Conservation (phyloP, 2,113 vertebrate species). For the Brachypodius melanocephalos region DNA sequence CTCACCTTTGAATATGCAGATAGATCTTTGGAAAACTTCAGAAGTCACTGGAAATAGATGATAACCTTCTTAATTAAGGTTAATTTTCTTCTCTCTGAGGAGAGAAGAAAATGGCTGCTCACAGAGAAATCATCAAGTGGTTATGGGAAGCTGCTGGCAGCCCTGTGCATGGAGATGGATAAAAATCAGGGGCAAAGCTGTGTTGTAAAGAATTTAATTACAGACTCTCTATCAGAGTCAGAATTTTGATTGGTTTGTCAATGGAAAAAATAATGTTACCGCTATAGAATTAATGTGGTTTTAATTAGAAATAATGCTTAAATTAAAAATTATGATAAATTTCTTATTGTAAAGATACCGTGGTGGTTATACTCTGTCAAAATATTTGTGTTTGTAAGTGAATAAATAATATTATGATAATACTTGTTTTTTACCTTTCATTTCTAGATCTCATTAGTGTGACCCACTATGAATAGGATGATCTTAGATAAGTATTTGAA, state of each 20-base stretch:
- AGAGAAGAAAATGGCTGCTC: neutral
- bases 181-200: conserved; percentile 1
- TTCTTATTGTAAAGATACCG: neutral
- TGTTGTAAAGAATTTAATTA: neutral
- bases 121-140: neutral
- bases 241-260: neutral
- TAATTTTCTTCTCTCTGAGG: neutral
- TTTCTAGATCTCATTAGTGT: neutral
- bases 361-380: neutral
- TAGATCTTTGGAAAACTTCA: neutral
- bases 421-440: neutral
- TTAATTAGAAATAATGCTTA: neutral
- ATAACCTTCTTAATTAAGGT: neutral
- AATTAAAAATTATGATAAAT: neutral
- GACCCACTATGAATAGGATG: neutral
- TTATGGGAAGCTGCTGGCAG: neutral
- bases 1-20: neutral
- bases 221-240: neutral
- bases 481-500: conserved; percentile 1
- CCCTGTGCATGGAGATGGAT: neutral
- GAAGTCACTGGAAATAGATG: neutral
- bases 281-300: neutral
- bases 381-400: neutral
- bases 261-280: neutral
- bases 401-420: neutral